phyloP scores from a whole-genome alignment of 2,888 invertebrate genomes.

The Andrena bicolor region DNA sequence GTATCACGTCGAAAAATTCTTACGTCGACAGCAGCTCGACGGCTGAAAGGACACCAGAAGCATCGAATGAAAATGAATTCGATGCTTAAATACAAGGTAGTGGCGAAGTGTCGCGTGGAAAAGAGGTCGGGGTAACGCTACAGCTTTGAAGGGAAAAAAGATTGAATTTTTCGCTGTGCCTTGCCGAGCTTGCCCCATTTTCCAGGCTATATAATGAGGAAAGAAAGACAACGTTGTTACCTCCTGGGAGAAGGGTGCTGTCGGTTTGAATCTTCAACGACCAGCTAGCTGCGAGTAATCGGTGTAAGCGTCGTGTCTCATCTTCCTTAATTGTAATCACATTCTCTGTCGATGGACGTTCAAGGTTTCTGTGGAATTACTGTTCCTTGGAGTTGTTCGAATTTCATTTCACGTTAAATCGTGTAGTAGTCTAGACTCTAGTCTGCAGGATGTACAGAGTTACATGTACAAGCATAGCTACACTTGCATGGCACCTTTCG shows the following conservation, averaged over 20 bases:
- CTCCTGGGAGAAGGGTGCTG: conserved; percentile 26
- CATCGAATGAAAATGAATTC: conserved; percentile 25
- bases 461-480: no score
- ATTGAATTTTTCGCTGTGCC: conserved; percentile 62
- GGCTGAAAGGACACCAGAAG: background rate
- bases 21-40: background rate
- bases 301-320: conserved; percentile 37
- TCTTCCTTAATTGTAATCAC: conserved; percentile 49
- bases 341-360: conserved; percentile 3
- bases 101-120: background rate
- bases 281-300: conserved; percentile 43
- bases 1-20: background rate
- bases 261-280: conserved; percentile 55
- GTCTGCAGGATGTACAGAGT: no score
- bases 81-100: conserved; percentile 21
- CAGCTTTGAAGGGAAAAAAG: conserved; percentile 29
- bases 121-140: conserved; percentile 36
- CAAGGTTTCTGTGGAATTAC: conserved; percentile 5
- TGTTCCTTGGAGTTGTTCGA: conserved; percentile 10
- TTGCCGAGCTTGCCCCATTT: conserved; percentile 65
- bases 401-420: background rate
- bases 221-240: conserved; percentile 58
- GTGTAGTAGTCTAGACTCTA: background rate
- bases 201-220: conserved; percentile 56
- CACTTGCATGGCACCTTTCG: no score